Evolutionary conservation across 2,113 vertebrate genomes (phyloP).

Genomic region (Willisornis vidua): DNA sequence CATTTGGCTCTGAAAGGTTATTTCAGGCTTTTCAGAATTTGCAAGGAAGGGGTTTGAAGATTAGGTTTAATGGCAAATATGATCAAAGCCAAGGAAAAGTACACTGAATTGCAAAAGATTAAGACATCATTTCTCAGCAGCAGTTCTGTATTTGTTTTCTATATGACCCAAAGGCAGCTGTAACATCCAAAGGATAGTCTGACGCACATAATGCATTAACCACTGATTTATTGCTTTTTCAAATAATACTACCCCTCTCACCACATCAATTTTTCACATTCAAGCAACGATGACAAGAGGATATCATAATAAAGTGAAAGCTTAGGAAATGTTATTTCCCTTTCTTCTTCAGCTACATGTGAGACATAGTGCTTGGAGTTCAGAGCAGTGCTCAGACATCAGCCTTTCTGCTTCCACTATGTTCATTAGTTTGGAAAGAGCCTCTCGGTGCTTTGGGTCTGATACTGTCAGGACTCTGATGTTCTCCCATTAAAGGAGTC

Average conservation of each 20-base stretch:
- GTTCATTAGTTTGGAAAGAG: not conserved
- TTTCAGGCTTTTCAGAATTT: slow-evolving; percentile 2
- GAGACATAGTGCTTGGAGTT: rapidly evolving
- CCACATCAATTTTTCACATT: not conserved
- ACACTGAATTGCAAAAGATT: not conserved
- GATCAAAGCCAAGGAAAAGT: not conserved
- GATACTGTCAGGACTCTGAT: not conserved
- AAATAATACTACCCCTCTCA: not conserved
- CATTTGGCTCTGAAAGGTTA: not conserved
- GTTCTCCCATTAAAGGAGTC: not conserved
- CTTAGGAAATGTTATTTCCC: not conserved
- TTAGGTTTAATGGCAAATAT: slow-evolving; percentile 8
- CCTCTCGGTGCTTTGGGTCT: not conserved
- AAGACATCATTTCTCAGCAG: not conserved
- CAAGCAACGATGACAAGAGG: not conserved
- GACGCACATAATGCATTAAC: not conserved
- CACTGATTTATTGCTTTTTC: not conserved
- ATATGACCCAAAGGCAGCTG: not conserved
- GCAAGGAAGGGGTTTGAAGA: not conserved
- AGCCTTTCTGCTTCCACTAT: not conserved
- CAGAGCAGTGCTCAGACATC: not conserved
- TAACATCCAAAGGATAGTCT: not conserved
- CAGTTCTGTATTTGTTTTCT: not conserved
- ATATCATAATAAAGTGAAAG: not conserved
- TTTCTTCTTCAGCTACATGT: not conserved